Base-by-base conservation (phyloP, 2,888 invertebrate species). In the Limnephilus lunatus region DNA sequence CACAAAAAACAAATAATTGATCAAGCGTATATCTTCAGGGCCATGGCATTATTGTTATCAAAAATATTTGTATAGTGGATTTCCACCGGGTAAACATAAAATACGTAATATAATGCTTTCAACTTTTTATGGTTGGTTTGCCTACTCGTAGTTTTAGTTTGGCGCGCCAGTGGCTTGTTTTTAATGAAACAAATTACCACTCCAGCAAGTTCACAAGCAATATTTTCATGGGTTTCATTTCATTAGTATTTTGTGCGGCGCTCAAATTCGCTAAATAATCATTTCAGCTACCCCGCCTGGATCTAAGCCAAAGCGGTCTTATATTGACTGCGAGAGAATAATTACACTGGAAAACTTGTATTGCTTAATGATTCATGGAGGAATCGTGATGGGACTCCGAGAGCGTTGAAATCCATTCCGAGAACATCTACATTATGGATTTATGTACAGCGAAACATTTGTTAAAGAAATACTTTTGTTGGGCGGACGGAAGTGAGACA, bases 301-400 rank as follows among this genome's bases (percentile, higher is more conserved):
- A 35, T 90, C 25, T 32, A 25, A 85, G 90, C 90, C 85, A 90
- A 85, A 85, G 48, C 85, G 85, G 85, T 68, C 68, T 90, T 85
- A 85, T 90, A 85, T 90, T 85, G 90, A 90, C 85, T 90, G 80
- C 68, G 53, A 85, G 85, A 90, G 90, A 90, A 90, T 90, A 90
- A 90, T 90, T 90, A 83, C 90, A 68, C 25, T 48, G 86, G 85
- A 53, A 68, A 85, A 68, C 85, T 90, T 90, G 90, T 85, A 48
- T 85, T 68, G n/a, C 68, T 53, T 90, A 90, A 90, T 90, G 90
- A 90, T 90, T 90, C 90, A 90, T 90, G 90, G 53, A 25, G 15
- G n/a, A 30, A 53, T 90, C 90, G 90, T 90, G 90, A 83, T 85
- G n/a, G 68, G 90, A 85, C 85, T 90, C 19, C 44, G 85, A 80